Evolutionary conservation across 2,888 invertebrate genomes (phyloP).

Genomic region (Drosophila diplacantha): DNA sequence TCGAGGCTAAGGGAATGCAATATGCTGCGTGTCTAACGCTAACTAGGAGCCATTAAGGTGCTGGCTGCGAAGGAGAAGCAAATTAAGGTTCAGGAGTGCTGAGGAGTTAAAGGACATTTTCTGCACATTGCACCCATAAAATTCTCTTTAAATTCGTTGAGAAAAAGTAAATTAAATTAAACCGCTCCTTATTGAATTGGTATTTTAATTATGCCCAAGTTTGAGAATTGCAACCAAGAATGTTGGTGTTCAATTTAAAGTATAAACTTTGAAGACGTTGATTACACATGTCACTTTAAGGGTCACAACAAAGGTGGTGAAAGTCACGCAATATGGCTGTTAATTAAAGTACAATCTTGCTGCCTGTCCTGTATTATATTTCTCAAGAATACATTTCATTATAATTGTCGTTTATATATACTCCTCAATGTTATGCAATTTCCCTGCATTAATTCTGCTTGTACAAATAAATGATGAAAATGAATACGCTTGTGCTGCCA

Average conservation of each 20-base stretch:
- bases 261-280: background rate
- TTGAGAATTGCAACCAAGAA: background rate
- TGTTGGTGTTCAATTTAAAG: background rate
- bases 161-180: background rate
- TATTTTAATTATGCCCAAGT: too few relatives aligned
- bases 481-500: background rate
- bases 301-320: background rate
- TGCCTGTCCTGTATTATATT: background rate
- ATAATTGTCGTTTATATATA: background rate
- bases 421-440: background rate
- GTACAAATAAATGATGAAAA: background rate
- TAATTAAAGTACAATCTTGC: background rate
- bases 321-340: background rate
- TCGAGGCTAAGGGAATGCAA: slow-evolving; percentile 42
- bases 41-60: slow-evolving; percentile 41
- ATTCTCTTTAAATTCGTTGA: background rate
- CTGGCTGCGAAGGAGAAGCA: background rate
- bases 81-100: background rate
- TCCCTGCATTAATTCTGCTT: background rate
- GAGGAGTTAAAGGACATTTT: background rate
- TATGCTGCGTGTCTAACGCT: slow-evolving; percentile 42
- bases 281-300: background rate
- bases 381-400: background rate
- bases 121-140: background rate
- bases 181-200: too few relatives aligned